Base-by-base conservation (phyloP, 2,888 invertebrate species). In the Hypercompe scribonia region DNA sequence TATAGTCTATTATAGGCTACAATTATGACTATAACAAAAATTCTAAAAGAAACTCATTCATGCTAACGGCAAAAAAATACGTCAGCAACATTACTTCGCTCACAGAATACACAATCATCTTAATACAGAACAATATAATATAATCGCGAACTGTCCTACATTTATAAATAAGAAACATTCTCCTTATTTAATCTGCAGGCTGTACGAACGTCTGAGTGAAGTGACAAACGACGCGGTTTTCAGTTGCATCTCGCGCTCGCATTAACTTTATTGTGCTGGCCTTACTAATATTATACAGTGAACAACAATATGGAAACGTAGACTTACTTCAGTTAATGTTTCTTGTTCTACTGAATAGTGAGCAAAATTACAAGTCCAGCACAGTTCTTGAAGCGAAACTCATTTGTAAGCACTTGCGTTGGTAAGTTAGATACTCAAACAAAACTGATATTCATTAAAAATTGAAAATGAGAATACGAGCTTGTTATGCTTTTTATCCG, bases 191-290 rank as follows among this genome's bases (percentile, higher is more conserved):
- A 66, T 71, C 39, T 71, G 46, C 78, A 65, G 73, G 73, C 78
- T 42, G 73, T 85, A 78, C 78, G 11, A 54, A 64, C 36, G 36
- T 72, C 34, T 58, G 66, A 77, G 75, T 65, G 65, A 71, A 79
- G 79, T 83, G 84, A 84, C 83, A 83, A 85, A 84, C 78, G 80
- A 34, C 70, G 77, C 31, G 84, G 79, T 78, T 76, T 71, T 46
- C 69, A 76, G 70, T 78, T 75, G 71, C 78, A 78, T 77, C 75
- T 77, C 72, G 54, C 70, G 33, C 50, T 66, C 13, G 42, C 50
- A 63, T 70, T 75, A 69, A 78, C 73, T 77, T 80, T 58, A 80
- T 70, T 71, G 58, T 42, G 65, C 65, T n/a, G 71, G 66, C 78
- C 70, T 61, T 72, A 65, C 65, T 70, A 31, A 70, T 39, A 68